Evolutionary conservation across 2,888 invertebrate species (phyloP).

Genomic region (Scaptomyza flava): DNA sequence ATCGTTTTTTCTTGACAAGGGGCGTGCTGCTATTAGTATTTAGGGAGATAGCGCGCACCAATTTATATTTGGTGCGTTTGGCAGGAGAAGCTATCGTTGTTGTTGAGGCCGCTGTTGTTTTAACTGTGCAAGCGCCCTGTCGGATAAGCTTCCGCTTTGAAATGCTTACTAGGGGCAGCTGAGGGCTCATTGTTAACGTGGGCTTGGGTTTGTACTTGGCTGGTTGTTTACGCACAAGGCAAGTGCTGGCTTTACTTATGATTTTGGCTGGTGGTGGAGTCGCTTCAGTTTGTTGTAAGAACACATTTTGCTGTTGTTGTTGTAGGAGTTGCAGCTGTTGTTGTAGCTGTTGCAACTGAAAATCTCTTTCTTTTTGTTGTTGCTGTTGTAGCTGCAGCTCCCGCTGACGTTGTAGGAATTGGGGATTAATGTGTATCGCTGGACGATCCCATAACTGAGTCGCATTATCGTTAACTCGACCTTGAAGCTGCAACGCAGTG

Average conservation of each 20-base stretch:
- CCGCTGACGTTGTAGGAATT: conserved; percentile 79
- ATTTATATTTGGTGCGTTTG: conserved; percentile 78
- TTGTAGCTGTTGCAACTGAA: conserved; percentile 22
- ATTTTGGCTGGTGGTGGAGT: conserved; percentile 69
- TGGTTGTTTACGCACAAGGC: conserved; percentile 78
- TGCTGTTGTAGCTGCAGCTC: conserved; percentile 22
- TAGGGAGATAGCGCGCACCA: conserved; percentile 60
- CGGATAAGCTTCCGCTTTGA: conserved; percentile 81
- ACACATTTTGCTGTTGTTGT: conserved; percentile 30
- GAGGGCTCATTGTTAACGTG: conserved; percentile 17
- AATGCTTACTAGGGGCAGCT: conserved; percentile 77
- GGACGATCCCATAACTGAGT: conserved; percentile 41
- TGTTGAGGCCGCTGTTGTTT: conserved; percentile 7
- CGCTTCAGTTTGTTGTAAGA: conserved; percentile 38
- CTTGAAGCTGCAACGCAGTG: conserved; percentile 51
- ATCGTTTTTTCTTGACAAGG: conserved; percentile 64
- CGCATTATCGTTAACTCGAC: conserved; percentile 36
- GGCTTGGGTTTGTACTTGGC: conserved; percentile 10
- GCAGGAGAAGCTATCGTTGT: conserved; percentile 18
- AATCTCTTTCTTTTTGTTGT: conserved; percentile 24
- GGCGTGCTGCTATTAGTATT: conserved; percentile 49
- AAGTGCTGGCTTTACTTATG: conserved; percentile 82
- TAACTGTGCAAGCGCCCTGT: conserved; percentile 34
- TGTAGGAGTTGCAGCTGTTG: conserved; percentile 29
- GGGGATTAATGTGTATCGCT: conserved; percentile 83